These are phyloP conservation scores for Chroicocephalus ridibundus DNA, from an alignment of 2,113 vertebrate species.

Conservation along the genomic window DNA sequence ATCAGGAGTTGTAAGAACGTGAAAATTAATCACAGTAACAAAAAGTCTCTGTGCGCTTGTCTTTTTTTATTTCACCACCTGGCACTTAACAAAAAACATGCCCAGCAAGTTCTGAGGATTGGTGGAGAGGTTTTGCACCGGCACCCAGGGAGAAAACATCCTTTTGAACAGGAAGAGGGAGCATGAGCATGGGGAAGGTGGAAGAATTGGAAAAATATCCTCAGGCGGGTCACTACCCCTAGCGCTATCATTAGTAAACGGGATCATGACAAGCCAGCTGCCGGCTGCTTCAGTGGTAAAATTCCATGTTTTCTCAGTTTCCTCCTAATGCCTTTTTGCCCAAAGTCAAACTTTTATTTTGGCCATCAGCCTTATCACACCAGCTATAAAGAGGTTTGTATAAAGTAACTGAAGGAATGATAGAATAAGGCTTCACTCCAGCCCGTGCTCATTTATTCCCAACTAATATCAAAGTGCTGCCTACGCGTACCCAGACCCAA, in stretches of 20 bases:
- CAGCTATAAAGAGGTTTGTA: neutral
- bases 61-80: constrained; percentile 62
- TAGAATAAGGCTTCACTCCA: neutral
- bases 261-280: neutral
- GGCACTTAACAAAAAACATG: constrained; percentile 54
- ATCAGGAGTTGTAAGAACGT: constrained; percentile 11
- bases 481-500: rapidly evolving
- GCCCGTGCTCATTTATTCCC: neutral
- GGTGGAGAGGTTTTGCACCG: neutral
- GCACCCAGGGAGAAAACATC: neutral
- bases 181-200: neutral
- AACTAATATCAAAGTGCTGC: neutral
- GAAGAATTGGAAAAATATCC: neutral
- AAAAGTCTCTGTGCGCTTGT: constrained; percentile 58
- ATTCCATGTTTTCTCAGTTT: neutral
- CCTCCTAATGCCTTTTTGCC: neutral
- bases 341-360: neutral
- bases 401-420: neutral
- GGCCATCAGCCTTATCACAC: neutral
- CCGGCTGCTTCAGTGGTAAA: neutral
- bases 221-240: neutral
- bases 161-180: neutral
- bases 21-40: constrained; percentile 63
- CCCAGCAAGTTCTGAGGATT: neutral
- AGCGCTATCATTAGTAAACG: neutral